Evolutionary conservation across 2,888 invertebrate species (phyloP), one percentile per base, ranked within the genome.

Genomic region (Dasysyrphus tricinctus): DNA sequence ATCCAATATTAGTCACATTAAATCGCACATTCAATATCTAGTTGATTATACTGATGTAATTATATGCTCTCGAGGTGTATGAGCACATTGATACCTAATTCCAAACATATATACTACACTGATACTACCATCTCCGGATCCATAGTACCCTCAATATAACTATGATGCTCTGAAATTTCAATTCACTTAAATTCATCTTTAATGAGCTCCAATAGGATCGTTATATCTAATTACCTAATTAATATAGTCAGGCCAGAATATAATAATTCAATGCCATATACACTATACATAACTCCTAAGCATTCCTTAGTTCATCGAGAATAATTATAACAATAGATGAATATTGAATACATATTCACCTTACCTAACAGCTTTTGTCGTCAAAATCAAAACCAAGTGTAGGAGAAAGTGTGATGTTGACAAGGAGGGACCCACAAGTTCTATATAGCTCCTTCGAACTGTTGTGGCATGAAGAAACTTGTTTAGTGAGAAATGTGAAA

Each of bases 171-270:
- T 29, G n/a, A 61, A 84, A 73, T 42, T 67, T 61, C 80, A 56
- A 56, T 77, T 73, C 57, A 34, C 34, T 67, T 49, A 11, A 67
- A 85, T 77, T 77, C 47, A 24, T 54, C 72, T 54, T 77, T 61
- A 80, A 85, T 77, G 73, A 85, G 65, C 47, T 61, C 24, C 44
- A 54, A 24, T 24, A 32, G 42, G 39, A 14, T 65, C 80, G 16
- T 73, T 69, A 77, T 49, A 74, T 49, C 49, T 49, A 54, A 61
- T 74, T 54, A 61, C 34, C 70, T 74, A 75, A 83, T 83, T 83
- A 83, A 79, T 74, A 70, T 34, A 54, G 19, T 44, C 51, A 44
- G 19, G 12, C 39, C 7, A 16, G 12, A 32, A 47, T 9, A 32
- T 16, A 47, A 59, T 16, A 57, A 37, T 67, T 49, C 67, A 67